Conservation (phyloP, 2,888 invertebrate species). For the Eristalis pertinax region DNA sequence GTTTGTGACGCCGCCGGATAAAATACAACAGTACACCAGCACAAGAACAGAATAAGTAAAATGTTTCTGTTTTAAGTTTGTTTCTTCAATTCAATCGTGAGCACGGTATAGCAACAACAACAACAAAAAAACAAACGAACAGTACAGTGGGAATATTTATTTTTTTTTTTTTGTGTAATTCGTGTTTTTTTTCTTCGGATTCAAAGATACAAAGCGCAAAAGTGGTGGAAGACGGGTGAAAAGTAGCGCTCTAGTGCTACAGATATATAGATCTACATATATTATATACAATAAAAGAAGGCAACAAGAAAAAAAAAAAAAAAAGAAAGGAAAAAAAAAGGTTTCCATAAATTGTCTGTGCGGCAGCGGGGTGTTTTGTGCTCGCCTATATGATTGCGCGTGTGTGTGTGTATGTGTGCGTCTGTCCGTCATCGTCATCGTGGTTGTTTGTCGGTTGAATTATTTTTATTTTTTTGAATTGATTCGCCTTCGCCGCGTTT, state of each 20-base stretch:
- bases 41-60: background rate
- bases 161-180: conserved; percentile 16
- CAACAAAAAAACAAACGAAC: background rate
- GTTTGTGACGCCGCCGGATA: conserved; percentile 65
- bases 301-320: conserved; percentile 10
- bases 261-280: background rate
- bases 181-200: conserved; percentile 45
- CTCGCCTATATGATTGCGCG: background rate
- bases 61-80: conserved; percentile 37
- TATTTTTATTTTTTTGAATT: conserved; percentile 27
- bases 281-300: conserved; percentile 38
- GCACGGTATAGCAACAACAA: background rate
- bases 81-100: background rate
- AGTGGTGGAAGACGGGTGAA: conserved; percentile 39
- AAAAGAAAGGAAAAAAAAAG: conserved; percentile 28
- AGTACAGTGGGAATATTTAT: conserved; percentile 54
- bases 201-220: conserved; percentile 40
- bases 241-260: conserved; percentile 26
- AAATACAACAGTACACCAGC: conserved; percentile 11
- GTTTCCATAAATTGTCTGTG: conserved; percentile 46
- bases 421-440: conserved; percentile 37
- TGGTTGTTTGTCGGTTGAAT: conserved; percentile 22
- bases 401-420: conserved; percentile 12
- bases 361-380: background rate
- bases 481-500: conserved; percentile 63